Conservation (phyloP, 2,888 invertebrate species). For the Pseudococcus viburni region DNA sequence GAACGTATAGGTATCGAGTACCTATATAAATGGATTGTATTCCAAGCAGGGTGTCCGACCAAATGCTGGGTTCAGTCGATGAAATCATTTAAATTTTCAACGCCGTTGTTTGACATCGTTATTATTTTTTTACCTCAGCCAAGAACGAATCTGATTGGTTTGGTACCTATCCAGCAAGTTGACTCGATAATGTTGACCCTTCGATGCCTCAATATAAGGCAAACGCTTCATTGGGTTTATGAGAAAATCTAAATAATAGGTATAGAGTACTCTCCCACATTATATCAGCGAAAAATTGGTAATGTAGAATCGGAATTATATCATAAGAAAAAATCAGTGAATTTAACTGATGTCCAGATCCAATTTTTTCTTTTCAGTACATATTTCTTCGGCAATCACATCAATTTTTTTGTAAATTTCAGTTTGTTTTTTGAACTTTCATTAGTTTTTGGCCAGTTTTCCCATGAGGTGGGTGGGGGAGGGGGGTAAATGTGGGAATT, state of each 20-base stretch:
- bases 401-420: too few relatives aligned
- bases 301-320: too few relatives aligned
- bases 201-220: background rate
- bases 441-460: too few relatives aligned
- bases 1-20: background rate
- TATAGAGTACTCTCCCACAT: background rate
- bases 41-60: slow-evolving; percentile 3
- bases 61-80: background rate
- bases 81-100: slow-evolving; percentile 50
- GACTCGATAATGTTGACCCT: background rate
- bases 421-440: too few relatives aligned
- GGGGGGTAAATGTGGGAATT: too few relatives aligned
- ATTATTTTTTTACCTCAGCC: background rate
- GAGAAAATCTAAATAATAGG: background rate
- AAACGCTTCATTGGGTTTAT: background rate
- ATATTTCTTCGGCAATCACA: too few relatives aligned
- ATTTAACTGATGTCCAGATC: too few relatives aligned
- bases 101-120: background rate
- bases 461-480: too few relatives aligned
- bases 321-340: too few relatives aligned
- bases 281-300: too few relatives aligned
- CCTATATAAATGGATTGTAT: slow-evolving; percentile 20
- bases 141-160: too few relatives aligned
- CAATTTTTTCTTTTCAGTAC: too few relatives aligned
- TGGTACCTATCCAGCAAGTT: background rate